Percentiles rank a stretch among this genome's conserved stretches.
These are phyloP conservation scores for Rhingia rostrata DNA, from an alignment of 2,888 invertebrate genomes.

Conservation along the genomic window DNA sequence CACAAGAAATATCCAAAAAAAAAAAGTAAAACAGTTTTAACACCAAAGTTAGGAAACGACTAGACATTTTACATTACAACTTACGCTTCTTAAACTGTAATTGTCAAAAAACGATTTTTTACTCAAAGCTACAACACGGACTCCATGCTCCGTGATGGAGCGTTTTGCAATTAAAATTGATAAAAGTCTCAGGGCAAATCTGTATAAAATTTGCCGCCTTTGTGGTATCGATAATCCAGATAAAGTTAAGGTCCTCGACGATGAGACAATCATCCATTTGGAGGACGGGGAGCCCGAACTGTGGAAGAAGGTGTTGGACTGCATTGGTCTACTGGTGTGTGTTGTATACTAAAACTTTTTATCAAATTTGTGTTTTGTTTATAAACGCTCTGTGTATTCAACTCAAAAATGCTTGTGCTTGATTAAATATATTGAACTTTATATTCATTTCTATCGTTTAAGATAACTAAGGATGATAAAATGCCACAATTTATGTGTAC, in stretches of 20 bases:
- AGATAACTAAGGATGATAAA: constrained; percentile 85
- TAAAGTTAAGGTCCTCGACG: constrained; percentile 79
- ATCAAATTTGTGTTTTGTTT: constrained; percentile 41
- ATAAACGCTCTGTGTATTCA: not conserved
- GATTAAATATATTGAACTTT: not conserved
- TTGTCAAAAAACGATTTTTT: constrained; percentile 72
- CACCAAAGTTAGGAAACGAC: constrained; percentile 10
- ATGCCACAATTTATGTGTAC: constrained; percentile 87
- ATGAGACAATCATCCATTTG: constrained; percentile 66
- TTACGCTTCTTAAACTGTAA: constrained; percentile 51
- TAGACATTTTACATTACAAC: constrained; percentile 14
- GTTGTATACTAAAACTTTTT: constrained; percentile 14
- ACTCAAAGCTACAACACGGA: constrained; percentile 49
- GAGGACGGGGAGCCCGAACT: constrained; percentile 80
- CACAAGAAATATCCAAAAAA: not conserved
- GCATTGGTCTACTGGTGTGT: constrained; percentile 80
- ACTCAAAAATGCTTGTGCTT: not conserved
- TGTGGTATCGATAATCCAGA: constrained; percentile 82
- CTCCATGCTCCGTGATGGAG: constrained; percentile 77
- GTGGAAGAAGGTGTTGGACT: constrained; percentile 79
- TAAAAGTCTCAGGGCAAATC: constrained; percentile 80
- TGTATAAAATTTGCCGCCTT: constrained; percentile 82
- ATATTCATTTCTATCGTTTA: constrained; percentile 16
- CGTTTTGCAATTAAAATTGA: constrained; percentile 82
- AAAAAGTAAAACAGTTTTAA: not conserved